phyloP scores from a whole-genome alignment of 2,888 invertebrate genomes.

The Anticlea derivata region DNA sequence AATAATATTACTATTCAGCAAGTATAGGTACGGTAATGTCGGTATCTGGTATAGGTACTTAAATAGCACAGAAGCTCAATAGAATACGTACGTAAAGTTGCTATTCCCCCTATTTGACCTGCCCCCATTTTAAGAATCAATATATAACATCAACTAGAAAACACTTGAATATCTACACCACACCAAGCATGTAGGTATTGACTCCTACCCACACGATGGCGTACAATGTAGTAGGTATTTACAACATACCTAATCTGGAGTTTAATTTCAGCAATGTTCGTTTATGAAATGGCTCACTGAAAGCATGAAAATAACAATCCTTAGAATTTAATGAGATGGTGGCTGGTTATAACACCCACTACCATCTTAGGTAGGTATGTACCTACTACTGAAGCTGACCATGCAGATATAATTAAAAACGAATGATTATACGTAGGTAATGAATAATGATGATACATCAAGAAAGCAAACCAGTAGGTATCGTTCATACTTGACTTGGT shows the following conservation, averaged over 20 bases:
- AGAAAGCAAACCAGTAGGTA: too few relatives aligned
- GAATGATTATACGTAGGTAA: too few relatives aligned
- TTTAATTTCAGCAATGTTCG: slow-evolving; percentile 5
- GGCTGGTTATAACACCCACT: too few relatives aligned
- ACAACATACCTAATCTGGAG: background rate
- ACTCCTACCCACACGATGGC: background rate
- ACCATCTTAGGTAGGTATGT: too few relatives aligned
- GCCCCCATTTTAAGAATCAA: slow-evolving; percentile 51
- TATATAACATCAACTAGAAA: background rate
- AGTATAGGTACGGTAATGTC: background rate
- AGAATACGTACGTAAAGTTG: slow-evolving; percentile 49
- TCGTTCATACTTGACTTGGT: too few relatives aligned
- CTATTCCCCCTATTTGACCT: slow-evolving; percentile 62
- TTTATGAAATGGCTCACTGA: slow-evolving; percentile 17
- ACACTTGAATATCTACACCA: background rate
- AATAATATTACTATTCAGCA: background rate
- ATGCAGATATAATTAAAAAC: too few relatives aligned
- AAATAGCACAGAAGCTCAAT: background rate
- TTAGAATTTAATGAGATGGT: background rate
- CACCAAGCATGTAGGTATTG: background rate
- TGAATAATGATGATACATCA: too few relatives aligned
- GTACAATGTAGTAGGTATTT: background rate
- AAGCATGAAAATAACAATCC: slow-evolving; percentile 1
- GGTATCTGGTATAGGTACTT: background rate
- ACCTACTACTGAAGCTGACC: too few relatives aligned